A percentile compares a stretch with the other conserved stretches of the same genome.
These are phyloP conservation scores for Cenopis cana DNA, from an alignment of 2,888 invertebrate genomes.

Conservation along the genomic window DNA sequence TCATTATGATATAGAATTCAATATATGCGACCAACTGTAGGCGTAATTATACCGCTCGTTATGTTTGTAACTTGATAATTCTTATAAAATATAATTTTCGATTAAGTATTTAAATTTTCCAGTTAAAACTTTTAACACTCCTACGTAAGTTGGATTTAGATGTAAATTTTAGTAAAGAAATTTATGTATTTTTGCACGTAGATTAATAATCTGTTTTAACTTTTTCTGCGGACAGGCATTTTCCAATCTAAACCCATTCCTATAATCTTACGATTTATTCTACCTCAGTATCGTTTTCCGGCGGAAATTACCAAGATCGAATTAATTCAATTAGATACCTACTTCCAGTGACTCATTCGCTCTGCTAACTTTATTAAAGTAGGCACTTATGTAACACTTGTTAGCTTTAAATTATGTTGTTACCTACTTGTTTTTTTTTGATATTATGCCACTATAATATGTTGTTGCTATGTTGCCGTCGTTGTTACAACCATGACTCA, in stretches of 20 bases:
- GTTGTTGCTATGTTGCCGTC: neutral
- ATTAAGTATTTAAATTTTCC: neutral
- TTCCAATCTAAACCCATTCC: slow-evolving; percentile 5
- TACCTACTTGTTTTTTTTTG: neutral
- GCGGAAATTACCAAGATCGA: slow-evolving; percentile 11
- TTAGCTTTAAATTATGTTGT: slow-evolving; percentile 5
- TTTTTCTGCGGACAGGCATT: neutral
- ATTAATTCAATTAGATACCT: slow-evolving; percentile 16
- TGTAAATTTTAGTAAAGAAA: neutral
- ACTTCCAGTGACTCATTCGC: slow-evolving; percentile 11
- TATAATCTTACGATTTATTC: neutral
- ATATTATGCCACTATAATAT: neutral
- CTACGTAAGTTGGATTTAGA: neutral
- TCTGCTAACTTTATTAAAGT: slow-evolving; percentile 4
- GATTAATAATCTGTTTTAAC: neutral
- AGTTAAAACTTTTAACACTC: neutral
- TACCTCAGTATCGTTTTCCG: too few relatives aligned
- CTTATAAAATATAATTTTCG: neutral
- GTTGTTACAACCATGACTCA: neutral
- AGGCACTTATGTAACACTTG: slow-evolving; percentile 13
- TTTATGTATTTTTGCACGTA: neutral
- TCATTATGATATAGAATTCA: slow-evolving; percentile 18
- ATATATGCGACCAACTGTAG: neutral
- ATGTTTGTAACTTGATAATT: neutral
- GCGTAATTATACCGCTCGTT: slow-evolving; percentile 3